Conservation (phyloP, 2,888 invertebrate genomes). For the Tenthredo notha region DNA sequence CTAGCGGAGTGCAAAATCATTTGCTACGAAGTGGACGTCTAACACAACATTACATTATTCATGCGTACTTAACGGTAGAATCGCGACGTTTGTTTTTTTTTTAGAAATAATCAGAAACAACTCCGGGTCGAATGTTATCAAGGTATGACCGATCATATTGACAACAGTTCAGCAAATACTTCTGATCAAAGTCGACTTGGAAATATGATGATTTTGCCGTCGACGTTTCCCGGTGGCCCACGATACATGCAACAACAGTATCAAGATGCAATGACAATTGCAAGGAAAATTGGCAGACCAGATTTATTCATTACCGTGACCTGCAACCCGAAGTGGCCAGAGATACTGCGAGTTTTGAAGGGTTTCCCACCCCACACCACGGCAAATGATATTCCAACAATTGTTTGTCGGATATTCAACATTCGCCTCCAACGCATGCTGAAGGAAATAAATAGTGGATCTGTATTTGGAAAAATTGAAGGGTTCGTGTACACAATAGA, state of each 20-base stretch:
- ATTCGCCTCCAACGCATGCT: conserved; percentile 56
- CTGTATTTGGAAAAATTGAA: conserved; percentile 52
- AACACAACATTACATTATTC: neutral
- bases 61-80: neutral
- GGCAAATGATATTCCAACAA: conserved; percentile 8
- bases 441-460: conserved; percentile 39
- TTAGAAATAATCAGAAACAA: conserved; percentile 1
- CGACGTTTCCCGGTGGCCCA: conserved; percentile 30
- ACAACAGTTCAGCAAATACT: neutral
- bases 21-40: neutral
- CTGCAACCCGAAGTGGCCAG: conserved; percentile 58
- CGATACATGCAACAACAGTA: conserved; percentile 47
- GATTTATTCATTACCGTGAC: conserved; percentile 57
- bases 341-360: conserved; percentile 49
- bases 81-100: neutral
- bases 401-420: conserved; percentile 56
- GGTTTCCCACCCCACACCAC: neutral
- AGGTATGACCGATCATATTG: neutral
- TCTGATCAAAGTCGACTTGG: conserved; percentile 1
- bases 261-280: conserved; percentile 48
- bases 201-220: conserved; percentile 19
- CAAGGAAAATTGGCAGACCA: conserved; percentile 43
- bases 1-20: neutral
- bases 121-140: neutral
- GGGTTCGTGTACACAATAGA: conserved; percentile 59